These are phyloP conservation scores for Blomia tropicalis DNA, from an alignment of 2,888 invertebrate genomes.

Conservation along the genomic window DNA sequence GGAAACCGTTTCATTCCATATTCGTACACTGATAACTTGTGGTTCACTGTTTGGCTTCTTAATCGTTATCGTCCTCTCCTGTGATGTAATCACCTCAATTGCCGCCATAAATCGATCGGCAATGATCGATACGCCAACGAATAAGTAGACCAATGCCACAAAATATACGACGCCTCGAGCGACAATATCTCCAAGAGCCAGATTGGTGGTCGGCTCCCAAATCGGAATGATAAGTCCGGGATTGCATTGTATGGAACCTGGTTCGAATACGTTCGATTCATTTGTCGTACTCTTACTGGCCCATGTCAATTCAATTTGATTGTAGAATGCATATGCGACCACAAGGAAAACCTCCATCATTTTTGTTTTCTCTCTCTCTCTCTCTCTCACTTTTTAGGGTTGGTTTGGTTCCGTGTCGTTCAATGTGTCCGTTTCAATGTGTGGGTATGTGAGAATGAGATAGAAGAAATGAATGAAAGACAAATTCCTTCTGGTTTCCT, in stretches of 20 bases:
- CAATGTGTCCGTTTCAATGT: not conserved
- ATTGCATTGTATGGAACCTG: constrained; percentile 44
- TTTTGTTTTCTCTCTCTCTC: not conserved
- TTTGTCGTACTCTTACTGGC: not conserved
- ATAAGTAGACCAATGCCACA: constrained; percentile 70
- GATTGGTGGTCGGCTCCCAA: constrained; percentile 59
- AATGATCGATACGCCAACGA: constrained; percentile 95
- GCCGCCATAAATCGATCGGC: constrained; percentile 98
- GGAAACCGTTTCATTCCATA: constrained; percentile 99
- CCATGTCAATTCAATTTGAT: not conserved
- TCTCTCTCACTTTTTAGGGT: too few species aligned
- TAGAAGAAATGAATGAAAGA: not conserved
- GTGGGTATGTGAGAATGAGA: not conserved
- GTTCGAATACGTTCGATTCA: not conserved
- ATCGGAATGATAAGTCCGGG: constrained; percentile 71
- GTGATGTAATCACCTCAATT: constrained; percentile 96
- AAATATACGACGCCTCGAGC: constrained; percentile 81
- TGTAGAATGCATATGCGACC: not conserved
- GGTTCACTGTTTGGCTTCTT: constrained; percentile 70
- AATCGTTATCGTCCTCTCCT: constrained; percentile 79
- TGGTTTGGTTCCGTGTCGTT: too few species aligned
- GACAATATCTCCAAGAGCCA: constrained; percentile 53
- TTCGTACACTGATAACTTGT: constrained; percentile 73
- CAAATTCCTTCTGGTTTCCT: too few species aligned
- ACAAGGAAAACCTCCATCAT: not conserved